Evolutionary conservation across 2,113 vertebrate species (phyloP).

Genomic region (Sturnus vulgaris): DNA sequence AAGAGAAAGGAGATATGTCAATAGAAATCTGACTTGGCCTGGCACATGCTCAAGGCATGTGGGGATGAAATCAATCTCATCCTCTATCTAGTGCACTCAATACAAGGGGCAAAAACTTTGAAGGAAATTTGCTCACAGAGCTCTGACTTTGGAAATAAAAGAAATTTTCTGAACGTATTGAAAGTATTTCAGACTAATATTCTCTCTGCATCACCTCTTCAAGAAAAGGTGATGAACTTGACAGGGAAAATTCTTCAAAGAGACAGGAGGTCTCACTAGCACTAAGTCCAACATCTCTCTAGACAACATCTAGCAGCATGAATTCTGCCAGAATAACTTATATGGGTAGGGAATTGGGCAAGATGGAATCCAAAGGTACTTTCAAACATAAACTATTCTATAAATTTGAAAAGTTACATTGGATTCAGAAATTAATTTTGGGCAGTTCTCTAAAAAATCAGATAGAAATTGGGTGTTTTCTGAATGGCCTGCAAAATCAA

Average conservation of each 20-base stretch:
- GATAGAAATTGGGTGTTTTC: background rate
- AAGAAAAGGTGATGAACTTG: background rate
- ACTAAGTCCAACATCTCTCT: background rate
- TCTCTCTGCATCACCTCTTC: background rate
- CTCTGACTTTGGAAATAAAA: background rate
- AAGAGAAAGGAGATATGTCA: background rate
- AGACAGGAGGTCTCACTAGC: background rate
- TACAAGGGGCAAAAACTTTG: background rate
- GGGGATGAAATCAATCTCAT: background rate
- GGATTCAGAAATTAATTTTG: background rate
- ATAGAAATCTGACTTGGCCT: background rate
- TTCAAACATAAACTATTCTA: background rate
- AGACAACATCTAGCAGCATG: background rate
- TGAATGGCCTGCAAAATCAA: background rate
- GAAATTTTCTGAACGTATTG: background rate
- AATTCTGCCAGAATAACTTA: background rate
- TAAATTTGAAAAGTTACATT: background rate
- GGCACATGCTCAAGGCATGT: background rate
- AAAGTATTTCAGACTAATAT: background rate
- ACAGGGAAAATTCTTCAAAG: background rate
- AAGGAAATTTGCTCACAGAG: background rate
- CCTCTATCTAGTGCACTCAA: background rate
- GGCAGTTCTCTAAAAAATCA: background rate
- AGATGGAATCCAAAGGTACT: background rate
- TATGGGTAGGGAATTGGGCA: background rate